Evolutionary conservation across 2,888 invertebrate species (phyloP), one percentile per base, ranked within the genome.

Genomic region (Nowickia ferox): DNA sequence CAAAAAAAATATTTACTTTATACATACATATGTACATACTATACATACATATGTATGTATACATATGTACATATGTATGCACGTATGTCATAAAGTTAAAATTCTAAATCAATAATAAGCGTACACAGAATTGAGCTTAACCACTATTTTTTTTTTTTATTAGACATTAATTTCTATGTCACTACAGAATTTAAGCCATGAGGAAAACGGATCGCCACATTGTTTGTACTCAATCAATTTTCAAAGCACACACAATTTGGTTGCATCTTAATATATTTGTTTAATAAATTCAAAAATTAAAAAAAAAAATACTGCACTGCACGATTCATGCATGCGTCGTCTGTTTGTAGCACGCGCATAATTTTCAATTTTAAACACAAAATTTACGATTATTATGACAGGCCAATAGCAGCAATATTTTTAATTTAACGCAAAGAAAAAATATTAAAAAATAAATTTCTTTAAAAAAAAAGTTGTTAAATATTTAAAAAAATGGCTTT

Each of bases 371-470:
- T n/a, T 46, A 59, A 57, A 40, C 44, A 55, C 48, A 66, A 17
- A 71, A 80, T 84, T 84, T 84, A 76, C 71, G 80, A 75, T 68
- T 77, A 84, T 77, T 72, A 77, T 81, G 84, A 81, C 72, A 55
- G 81, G 81, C 84, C 80, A 84, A 69, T 65, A 59, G 51, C 57
- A 59, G 59, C 38, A 66, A 51, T 59, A 6, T 53, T 30, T 72
- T 46, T 61, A 57, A 71, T 72, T 59, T 57, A 72, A 46, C 40
- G 13, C 30, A 2, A 1, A n/a, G 46, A 71, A 46, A 71, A 30
- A 40, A 44, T 57, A 71, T 55, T 44, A 30, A 44, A 57, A 71
- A 17, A 57, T 30, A 17, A 71, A 55, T 57, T 71, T 57, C 22
- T 42, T 71, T 5, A 30, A 44, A 30, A 44, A 48, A 38, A 48